Evolutionary conservation across 2,113 vertebrate species (phyloP), one percentile per base, ranked within the genome.

Genomic region (Coptodon bakossiorum): DNA sequence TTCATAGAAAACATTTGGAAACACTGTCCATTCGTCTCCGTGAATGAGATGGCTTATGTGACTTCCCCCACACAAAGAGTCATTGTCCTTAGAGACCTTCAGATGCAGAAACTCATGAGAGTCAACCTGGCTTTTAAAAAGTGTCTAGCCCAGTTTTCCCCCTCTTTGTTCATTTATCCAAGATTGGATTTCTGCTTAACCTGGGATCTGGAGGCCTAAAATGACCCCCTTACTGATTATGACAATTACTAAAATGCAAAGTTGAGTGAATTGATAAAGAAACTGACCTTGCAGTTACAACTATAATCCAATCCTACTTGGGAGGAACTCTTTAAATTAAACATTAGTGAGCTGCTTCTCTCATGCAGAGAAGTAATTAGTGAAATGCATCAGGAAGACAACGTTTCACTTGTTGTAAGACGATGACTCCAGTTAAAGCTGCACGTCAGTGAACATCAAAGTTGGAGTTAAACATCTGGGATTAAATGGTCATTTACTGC

Each of bases 271-370:
- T 34, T 17, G 31, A 76, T 36, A 19, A 11, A 6, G 63, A 56
- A 71, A 40, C 27, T 0, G 13, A 52, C 53, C 82, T 38, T 54
- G 6, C 34, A 38, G 5, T 73, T 31, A 54, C 1, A 2, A 24
- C 17, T 54, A 87, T 56, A 85, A 90, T 38, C 54, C 36, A 27
- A 84, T 7, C 19, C 80, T 19, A 29, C 24, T 52, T 19, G 2
- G 27, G 19, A 19, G 29, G 29, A 17, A 19, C 80, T 29, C 6
- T 86, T 7, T 59, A 34, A 38, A 88, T 84, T 56, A 93, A 91
- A 94, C 81, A 85, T 92, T 89, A 61, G 89, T 3, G 86, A 90
- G 86, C 87, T 63, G 31, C 52, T 48, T 19, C 73, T 59, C 82
- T 82, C 89, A 22, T 91, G 80, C 86, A 86, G 52, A 14, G 73